Evolutionary conservation across 2,888 invertebrate species (phyloP).

Genomic region (Amblyteles armatorius): DNA sequence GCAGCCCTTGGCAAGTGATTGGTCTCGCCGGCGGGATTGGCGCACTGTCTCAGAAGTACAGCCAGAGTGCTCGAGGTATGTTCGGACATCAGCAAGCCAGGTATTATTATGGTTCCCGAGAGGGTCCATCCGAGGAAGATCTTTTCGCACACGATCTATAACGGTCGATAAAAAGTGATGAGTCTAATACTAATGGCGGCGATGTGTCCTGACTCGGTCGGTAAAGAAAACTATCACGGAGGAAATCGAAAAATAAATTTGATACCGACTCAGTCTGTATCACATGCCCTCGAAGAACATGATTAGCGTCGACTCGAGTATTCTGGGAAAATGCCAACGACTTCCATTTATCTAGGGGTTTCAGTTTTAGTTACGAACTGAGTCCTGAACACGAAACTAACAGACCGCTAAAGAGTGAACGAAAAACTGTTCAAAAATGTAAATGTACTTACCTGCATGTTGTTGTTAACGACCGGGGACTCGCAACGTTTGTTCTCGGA

Average conservation of each 20-base stretch:
- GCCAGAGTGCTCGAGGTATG: constrained; percentile 87
- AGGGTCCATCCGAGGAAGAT: constrained; percentile 88
- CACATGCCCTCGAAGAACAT: neutral
- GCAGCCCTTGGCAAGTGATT: constrained; percentile 84
- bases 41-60: constrained; percentile 87
- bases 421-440: neutral
- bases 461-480: constrained; percentile 87
- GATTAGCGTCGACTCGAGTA: neutral
- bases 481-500: constrained; percentile 86
- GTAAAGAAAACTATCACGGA: neutral
- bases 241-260: too few relatives aligned
- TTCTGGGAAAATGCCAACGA: too few relatives aligned
- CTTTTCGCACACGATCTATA: constrained; percentile 88
- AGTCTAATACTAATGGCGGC: neutral
- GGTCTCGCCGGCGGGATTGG: constrained; percentile 85
- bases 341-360: too few relatives aligned
- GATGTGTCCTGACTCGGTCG: too few relatives aligned
- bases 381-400: too few relatives aligned
- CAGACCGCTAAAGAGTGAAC: too few relatives aligned
- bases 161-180: constrained; percentile 31
- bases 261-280: too few relatives aligned
- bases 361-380: too few relatives aligned
- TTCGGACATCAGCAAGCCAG: constrained; percentile 87
- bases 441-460: constrained; percentile 84
- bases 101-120: constrained; percentile 87